Conservation (phyloP, 2,113 vertebrate genomes). For the Alethe diademata region DNA sequence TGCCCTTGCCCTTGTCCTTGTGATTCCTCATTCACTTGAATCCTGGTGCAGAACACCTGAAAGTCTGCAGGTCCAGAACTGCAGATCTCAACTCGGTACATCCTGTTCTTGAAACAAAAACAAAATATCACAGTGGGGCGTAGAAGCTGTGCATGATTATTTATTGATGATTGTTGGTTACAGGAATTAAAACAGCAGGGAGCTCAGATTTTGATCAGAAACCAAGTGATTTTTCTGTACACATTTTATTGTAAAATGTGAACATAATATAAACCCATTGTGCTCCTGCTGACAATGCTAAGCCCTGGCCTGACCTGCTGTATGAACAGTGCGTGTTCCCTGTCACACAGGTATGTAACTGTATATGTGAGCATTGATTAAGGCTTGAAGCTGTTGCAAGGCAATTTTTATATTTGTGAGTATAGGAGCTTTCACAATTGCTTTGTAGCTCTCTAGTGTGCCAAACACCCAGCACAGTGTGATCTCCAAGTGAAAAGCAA, state of each 20-base stretch:
- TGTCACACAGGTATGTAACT: not conserved
- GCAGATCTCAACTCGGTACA: not conserved
- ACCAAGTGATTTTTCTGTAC: constrained; percentile 20
- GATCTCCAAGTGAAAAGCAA: not conserved
- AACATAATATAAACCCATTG: not conserved
- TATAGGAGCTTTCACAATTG: not conserved
- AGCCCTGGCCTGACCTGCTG: not conserved
- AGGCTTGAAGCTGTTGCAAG: not conserved
- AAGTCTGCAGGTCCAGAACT: not conserved
- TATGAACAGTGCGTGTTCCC: not conserved
- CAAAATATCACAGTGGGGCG: constrained; percentile 9
- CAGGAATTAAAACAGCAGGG: constrained; percentile 56
- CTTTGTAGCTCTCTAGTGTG: not conserved
- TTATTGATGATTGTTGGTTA: constrained; percentile 57
- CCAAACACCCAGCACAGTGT: not conserved
- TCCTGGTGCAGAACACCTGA: not conserved
- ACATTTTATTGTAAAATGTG: constrained; percentile 35
- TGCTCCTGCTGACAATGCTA: not conserved
- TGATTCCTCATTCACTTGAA: not conserved
- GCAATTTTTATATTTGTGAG: not conserved
- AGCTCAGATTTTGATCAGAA: constrained; percentile 54
- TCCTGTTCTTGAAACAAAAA: not conserved
- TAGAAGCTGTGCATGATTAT: constrained; percentile 32
- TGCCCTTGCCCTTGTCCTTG: not conserved
- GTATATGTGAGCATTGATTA: not conserved